A percentile compares a stretch with the other conserved stretches of the same genome.
phyloP scores from a whole-genome alignment of 1,140 invertebrate genomes.

The Spodoptera frugiperda region DNA sequence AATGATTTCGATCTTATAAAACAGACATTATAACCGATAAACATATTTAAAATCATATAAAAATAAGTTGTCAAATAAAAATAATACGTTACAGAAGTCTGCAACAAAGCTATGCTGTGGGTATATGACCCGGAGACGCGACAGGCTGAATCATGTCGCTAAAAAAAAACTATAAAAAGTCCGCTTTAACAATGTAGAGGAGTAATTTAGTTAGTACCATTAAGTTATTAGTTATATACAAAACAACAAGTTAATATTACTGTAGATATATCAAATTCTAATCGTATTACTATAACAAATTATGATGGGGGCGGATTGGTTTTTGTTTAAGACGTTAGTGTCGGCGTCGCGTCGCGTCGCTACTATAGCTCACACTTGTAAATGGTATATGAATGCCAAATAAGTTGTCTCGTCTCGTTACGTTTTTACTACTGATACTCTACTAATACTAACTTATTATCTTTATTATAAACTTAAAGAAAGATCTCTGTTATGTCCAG shows the following conservation, averaged over 20 bases:
- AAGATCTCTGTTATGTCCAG: too few relatives aligned
- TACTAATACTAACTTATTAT: too few relatives aligned
- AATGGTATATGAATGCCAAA: background rate
- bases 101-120: slow-evolving; percentile 43
- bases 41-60: background rate
- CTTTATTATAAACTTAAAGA: too few relatives aligned
- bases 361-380: too few relatives aligned
- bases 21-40: background rate
- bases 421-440: background rate
- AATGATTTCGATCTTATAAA: slow-evolving; percentile 5
- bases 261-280: background rate
- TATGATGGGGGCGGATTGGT: slow-evolving; percentile 10
- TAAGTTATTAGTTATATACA: slow-evolving; percentile 22
- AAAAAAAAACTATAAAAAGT: slow-evolving; percentile 47
- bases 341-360: too few relatives aligned
- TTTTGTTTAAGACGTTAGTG: background rate
- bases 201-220: slow-evolving; percentile 38
- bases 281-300: slow-evolving; percentile 12
- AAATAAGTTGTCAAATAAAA: slow-evolving; percentile 17
- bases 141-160: slow-evolving; percentile 51
- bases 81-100: slow-evolving; percentile 8
- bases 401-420: too few relatives aligned
- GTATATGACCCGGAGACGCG: slow-evolving; percentile 56
- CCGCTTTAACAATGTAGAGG: slow-evolving; percentile 4
- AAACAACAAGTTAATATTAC: slow-evolving; percentile 21